Base-by-base conservation (phyloP, 2,888 invertebrate genomes). In the Zaprionus bogoriensis region DNA sequence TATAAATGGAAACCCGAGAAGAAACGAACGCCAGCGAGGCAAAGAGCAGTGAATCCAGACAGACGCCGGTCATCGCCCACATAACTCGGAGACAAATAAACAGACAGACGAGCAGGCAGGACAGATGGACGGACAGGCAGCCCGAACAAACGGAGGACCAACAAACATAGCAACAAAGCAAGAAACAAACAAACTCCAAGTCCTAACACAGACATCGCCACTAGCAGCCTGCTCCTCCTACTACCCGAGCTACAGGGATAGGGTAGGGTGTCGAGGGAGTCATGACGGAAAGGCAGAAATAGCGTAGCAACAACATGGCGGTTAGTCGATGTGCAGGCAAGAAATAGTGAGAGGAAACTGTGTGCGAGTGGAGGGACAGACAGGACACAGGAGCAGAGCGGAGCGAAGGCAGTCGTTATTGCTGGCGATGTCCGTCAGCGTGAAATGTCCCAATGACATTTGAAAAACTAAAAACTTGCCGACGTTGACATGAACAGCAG, bases 361-460 rank as follows among this genome's bases (percentile, higher is more conserved):
- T 9, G 30, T 23, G 23, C 22, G 36, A 23, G 39, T 5, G 42
- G 22, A 6, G 19, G 19, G 28, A 19, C 53, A 52, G 52, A 23
- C 19, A 39, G 4, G 19, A 3, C 32, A 36, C 32, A 36, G 32
- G 7, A 27, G 10, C 27, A 20, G 22, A 23, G 12, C 6, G 25
- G 4, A 25, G 12, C 4, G 46, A 20, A 47, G 28, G 17, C 6
- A 22, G 39, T 36, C 42, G 50, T 67, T 76, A 59, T 48, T 63
- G 57, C 63, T 63, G 59, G 55, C 67, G 67, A 54, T 80, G 79
- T 80, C 85, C 79, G 81, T 80, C 79, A 80, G 74, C 78, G 61
- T 84, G 85, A 87, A 80, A 87, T 80, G 70, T 67, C 66, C 81
- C 77, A 87, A 77, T 77, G 79, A 81, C 74, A 87, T 84, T 87